Evolutionary conservation across 2,797 vertebrate species (phyloP).

Genomic region (Thripadectes ignobilis): DNA sequence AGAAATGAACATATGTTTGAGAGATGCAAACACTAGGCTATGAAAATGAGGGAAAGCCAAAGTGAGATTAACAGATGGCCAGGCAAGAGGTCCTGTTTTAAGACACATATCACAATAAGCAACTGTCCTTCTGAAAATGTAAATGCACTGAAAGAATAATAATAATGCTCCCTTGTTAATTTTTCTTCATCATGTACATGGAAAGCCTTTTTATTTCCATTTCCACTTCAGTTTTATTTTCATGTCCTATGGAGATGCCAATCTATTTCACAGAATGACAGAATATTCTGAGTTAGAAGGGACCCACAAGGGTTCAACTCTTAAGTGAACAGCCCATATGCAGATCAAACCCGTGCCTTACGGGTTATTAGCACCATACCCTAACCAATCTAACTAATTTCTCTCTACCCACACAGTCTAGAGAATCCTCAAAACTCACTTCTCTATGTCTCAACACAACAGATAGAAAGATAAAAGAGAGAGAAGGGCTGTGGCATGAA

Average conservation of each 20-base stretch:
- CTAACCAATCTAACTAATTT: neutral
- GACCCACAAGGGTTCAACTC: neutral
- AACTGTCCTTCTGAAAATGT: conserved; percentile 2
- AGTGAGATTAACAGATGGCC: conserved; percentile 25
- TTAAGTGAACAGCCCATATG: neutral
- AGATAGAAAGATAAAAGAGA: neutral
- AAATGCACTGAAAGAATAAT: neutral
- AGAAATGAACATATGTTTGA: neutral
- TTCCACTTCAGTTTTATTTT: neutral
- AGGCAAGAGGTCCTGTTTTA: neutral
- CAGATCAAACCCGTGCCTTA: neutral
- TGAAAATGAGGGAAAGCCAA: conserved; percentile 4
- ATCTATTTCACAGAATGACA: neutral
- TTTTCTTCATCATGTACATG: neutral
- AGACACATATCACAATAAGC: neutral
- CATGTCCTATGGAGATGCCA: neutral
- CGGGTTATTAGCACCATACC: neutral
- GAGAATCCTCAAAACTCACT: neutral
- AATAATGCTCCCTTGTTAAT: neutral
- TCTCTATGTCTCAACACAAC: neutral
- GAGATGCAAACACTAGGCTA: neutral
- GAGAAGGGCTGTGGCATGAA: neutral
- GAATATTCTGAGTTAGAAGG: neutral
- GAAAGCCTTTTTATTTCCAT: neutral
- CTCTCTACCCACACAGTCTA: neutral